Evolutionary conservation across 2,888 invertebrate species (phyloP).

Genomic region (Chrysolina americana): DNA sequence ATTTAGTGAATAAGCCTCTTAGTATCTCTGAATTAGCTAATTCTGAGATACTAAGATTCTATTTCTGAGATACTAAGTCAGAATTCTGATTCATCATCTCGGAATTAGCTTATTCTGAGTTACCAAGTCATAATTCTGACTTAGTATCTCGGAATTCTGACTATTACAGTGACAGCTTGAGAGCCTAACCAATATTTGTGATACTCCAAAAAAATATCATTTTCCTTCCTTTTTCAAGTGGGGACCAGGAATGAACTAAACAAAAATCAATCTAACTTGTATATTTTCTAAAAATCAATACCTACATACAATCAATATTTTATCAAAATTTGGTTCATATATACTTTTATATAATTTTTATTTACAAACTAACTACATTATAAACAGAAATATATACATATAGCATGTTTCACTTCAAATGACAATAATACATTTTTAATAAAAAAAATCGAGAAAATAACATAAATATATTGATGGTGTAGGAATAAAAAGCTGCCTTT

Average conservation of each 20-base stretch:
- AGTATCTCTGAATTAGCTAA: too few relatives aligned
- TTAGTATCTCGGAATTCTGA: too few relatives aligned
- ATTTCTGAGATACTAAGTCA: too few relatives aligned
- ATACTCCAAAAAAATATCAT: too few relatives aligned
- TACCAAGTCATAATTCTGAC: too few relatives aligned
- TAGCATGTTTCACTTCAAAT: slow-evolving; percentile 34
- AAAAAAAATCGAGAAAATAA: slow-evolving; percentile 10
- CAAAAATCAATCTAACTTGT: background rate
- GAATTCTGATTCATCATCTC: too few relatives aligned
- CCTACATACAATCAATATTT: slow-evolving; percentile 34
- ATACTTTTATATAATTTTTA: slow-evolving; percentile 41
- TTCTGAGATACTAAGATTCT: too few relatives aligned
- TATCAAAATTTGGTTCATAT: slow-evolving; percentile 42
- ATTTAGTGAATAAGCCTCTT: too few relatives aligned
- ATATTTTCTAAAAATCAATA: slow-evolving; percentile 38
- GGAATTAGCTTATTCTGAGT: too few relatives aligned
- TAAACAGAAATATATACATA: slow-evolving; percentile 46
- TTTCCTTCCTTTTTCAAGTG: too few relatives aligned
- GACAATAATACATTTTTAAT: background rate
- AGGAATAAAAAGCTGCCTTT: background rate
- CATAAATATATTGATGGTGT: background rate
- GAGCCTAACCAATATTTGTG: too few relatives aligned
- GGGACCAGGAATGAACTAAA: background rate
- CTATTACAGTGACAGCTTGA: too few relatives aligned
- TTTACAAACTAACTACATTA: slow-evolving; percentile 47